A percentile compares a stretch with the other conserved stretches of the same genome.
Evolutionary conservation across 2,888 invertebrate genomes (phyloP).

Genomic region (Tricholauxania praeusta): DNA sequence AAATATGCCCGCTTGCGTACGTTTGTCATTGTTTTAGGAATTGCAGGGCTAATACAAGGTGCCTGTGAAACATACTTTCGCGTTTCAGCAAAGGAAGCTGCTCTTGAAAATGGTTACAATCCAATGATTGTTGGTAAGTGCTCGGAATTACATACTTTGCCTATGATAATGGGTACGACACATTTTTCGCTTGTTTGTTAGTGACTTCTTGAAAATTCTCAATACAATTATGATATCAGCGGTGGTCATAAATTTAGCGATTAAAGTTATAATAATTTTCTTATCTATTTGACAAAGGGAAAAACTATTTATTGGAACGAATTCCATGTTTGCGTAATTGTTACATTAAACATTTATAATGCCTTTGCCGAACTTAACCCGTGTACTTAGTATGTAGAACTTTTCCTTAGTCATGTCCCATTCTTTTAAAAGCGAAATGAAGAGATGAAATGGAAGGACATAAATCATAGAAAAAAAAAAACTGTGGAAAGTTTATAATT

Average conservation of each 20-base stretch:
- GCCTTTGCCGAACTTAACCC: too few species aligned
- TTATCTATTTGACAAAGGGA: conserved; percentile 14
- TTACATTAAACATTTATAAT: not conserved
- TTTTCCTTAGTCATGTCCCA: too few species aligned
- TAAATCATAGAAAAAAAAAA: too few species aligned
- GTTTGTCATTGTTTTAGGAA: conserved; percentile 67
- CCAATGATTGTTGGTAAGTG: conserved; percentile 68
- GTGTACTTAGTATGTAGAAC: too few species aligned
- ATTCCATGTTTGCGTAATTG: not conserved
- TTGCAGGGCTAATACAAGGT: conserved; percentile 68
- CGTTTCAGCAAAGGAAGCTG: conserved; percentile 70
- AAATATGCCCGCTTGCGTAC: conserved; percentile 69
- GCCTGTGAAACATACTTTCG: conserved; percentile 69
- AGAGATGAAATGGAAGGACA: too few species aligned
- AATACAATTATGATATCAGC: not conserved
- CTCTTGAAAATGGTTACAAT: conserved; percentile 68
- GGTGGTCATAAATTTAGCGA: not conserved
- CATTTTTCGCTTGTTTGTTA: not conserved
- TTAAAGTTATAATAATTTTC: conserved; percentile 1
- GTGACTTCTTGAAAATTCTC: not conserved
- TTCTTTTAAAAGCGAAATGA: too few species aligned
- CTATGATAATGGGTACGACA: not conserved
- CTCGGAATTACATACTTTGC: not conserved
- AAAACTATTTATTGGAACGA: not conserved
- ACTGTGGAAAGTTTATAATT: too few species aligned